Percentiles rank a stretch among this genome's conserved stretches.
These are phyloP conservation scores for Lasioglossum leucozonium DNA, from an alignment of 2,888 invertebrate genomes.

Conservation along the genomic window DNA sequence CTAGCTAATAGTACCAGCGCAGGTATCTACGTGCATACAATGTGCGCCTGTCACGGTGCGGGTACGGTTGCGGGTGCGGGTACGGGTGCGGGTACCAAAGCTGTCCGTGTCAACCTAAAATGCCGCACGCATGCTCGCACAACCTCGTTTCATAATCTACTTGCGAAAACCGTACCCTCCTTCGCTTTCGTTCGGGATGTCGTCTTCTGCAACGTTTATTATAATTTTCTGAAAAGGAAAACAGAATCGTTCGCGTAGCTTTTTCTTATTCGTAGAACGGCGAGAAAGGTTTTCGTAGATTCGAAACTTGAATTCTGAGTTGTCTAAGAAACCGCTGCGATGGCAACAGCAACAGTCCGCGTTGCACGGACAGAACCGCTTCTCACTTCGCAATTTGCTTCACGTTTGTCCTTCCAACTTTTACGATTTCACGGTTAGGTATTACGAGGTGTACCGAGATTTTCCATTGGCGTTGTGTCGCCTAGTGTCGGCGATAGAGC, in stretches of 20 bases:
- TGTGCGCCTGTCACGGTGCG: conserved; percentile 60
- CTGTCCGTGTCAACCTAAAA: conserved; percentile 67
- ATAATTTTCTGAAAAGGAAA: neutral
- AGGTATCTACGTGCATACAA: conserved; percentile 58
- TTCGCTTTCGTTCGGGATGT: neutral
- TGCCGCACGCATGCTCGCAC: conserved; percentile 11
- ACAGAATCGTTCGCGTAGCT: neutral
- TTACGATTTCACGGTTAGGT: conserved; percentile 23
- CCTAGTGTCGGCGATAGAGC: too few species aligned
- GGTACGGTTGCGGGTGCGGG: neutral
- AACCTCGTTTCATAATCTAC: conserved; percentile 61
- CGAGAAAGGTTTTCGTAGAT: too few species aligned
- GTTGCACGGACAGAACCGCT: conserved; percentile 38
- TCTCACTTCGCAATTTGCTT: conserved; percentile 39
- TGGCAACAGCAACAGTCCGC: conserved; percentile 29
- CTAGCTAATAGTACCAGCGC: conserved; percentile 49
- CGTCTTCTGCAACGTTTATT: neutral
- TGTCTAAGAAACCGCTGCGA: too few species aligned
- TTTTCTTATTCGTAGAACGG: neutral
- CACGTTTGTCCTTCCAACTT: conserved; percentile 48
- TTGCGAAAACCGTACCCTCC: conserved; percentile 5
- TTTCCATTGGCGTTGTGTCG: too few species aligned
- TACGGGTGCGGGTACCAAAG: conserved; percentile 61
- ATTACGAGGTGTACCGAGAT: too few species aligned
- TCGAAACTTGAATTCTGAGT: too few species aligned